Evolutionary conservation across 2,888 invertebrate species (phyloP).

Genomic region (Corythucha ciliata): DNA sequence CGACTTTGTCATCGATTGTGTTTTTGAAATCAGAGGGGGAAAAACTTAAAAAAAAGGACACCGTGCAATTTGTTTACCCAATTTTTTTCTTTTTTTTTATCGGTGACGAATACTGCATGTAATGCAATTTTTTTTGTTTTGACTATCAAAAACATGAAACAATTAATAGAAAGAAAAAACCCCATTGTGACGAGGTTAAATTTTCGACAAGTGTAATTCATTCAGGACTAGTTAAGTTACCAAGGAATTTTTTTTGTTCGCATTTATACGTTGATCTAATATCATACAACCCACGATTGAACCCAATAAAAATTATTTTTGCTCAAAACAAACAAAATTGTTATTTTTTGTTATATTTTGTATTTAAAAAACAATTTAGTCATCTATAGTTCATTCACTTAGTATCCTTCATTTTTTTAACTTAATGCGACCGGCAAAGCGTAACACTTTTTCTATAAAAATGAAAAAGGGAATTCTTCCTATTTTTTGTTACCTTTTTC

Average conservation of each 20-base stretch:
- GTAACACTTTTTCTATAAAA: no score
- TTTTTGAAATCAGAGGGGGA: background rate
- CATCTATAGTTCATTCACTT: background rate
- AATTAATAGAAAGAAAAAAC: background rate
- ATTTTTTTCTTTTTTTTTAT: background rate
- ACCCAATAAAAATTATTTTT: no score
- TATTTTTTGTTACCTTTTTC: conserved; percentile 2
- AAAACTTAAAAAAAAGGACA: background rate
- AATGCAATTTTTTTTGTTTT: no score
- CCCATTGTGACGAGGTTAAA: background rate
- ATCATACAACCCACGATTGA: no score
- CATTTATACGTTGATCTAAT: no score
- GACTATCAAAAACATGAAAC: background rate
- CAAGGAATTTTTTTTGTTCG: no score
- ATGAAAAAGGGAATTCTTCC: background rate
- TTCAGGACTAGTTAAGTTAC: no score
- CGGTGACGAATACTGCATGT: no score
- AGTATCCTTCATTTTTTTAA: background rate
- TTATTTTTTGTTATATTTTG: background rate
- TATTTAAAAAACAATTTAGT: no score
- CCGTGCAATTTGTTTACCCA: background rate
- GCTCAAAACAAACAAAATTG: background rate
- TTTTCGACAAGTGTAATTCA: no score
- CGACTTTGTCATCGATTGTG: background rate
- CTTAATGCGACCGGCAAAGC: background rate